Evolutionary conservation across 53 echinoderm and acorn worm species (phyloP).

Genomic region (Luidia sarsii): DNA sequence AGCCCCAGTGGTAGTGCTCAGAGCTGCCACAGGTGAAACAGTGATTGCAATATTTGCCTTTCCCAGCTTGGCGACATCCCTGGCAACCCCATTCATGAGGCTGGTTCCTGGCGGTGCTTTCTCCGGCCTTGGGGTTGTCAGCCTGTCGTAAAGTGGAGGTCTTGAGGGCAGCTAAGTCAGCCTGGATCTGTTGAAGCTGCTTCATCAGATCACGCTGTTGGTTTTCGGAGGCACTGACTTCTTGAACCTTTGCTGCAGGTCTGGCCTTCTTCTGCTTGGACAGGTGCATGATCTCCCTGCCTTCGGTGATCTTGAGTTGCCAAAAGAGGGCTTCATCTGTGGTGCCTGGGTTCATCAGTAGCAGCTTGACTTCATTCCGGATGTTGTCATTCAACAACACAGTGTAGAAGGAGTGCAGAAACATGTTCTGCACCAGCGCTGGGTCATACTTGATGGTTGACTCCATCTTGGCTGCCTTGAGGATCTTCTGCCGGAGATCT

Average conservation of each 20-base stretch:
- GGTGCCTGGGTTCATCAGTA: not conserved
- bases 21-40: constrained; percentile 31
- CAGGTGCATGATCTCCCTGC: constrained; percentile 14
- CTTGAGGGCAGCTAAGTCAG: constrained; percentile 40
- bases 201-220: constrained; percentile 20
- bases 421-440: constrained; percentile 24
- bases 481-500: constrained; percentile 52
- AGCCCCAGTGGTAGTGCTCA: not conserved
- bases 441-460: constrained; percentile 42
- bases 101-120: not conserved
- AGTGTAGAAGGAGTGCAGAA: constrained; percentile 46
- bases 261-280: constrained; percentile 18
- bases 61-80: not conserved
- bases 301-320: constrained; percentile 28
- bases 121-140: not conserved
- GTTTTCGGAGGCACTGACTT: not conserved
- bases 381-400: constrained; percentile 56
- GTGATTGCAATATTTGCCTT: constrained; percentile 7
- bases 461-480: constrained; percentile 52
- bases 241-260: constrained; percentile 4
- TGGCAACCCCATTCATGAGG: constrained; percentile 22
- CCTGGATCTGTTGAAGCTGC: constrained; percentile 35
- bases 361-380: constrained; percentile 11
- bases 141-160: not conserved
- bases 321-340: constrained; percentile 7